Evolutionary conservation across 2,113 vertebrate species (phyloP).

Genomic region (Tetrao urogallus): DNA sequence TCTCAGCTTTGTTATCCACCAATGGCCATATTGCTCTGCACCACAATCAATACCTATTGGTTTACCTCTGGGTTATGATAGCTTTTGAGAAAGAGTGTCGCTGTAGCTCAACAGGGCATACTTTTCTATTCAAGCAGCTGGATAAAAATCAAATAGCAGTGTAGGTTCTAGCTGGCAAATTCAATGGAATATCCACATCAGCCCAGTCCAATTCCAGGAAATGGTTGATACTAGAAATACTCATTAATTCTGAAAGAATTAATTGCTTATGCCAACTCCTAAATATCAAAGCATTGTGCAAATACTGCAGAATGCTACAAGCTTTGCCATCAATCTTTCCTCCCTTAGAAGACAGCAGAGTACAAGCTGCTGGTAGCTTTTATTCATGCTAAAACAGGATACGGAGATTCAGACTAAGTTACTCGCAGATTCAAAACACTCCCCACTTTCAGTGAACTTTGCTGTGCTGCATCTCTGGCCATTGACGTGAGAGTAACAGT

Average conservation of each 20-base stretch:
- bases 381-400: background rate
- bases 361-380: background rate
- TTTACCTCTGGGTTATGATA: background rate
- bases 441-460: background rate
- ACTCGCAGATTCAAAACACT: background rate
- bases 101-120: background rate
- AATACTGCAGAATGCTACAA: accelerated
- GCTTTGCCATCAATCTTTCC: background rate
- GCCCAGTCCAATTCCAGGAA: background rate
- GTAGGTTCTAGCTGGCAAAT: background rate
- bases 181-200: background rate
- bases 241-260: background rate
- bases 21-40: accelerated
- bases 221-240: background rate
- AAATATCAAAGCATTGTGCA: background rate
- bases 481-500: accelerated
- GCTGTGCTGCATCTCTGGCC: background rate
- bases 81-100: background rate
- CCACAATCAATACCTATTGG: background rate
- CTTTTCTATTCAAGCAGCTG: background rate
- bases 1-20: accelerated
- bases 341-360: background rate
- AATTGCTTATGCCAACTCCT: background rate
- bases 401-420: background rate
- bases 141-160: background rate